Base-by-base conservation (phyloP, 2,113 vertebrate species). In the Natator depressus region DNA sequence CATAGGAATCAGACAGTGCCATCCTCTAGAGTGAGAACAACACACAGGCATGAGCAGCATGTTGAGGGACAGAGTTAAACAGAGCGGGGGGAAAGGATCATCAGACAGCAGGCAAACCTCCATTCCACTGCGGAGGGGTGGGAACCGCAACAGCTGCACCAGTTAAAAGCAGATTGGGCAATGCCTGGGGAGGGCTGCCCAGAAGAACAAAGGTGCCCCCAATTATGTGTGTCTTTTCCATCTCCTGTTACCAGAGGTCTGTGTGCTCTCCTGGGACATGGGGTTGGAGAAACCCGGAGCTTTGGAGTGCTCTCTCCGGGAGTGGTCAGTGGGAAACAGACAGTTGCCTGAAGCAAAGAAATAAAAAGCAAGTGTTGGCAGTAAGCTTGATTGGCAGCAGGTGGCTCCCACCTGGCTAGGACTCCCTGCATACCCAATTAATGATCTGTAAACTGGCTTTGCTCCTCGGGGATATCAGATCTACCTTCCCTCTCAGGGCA, bases 41-140 rank as follows among this genome's bases (percentile, higher is more conserved):
- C 59, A 51, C 11, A n/a, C 17, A 38, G 51, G 19, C 1, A 0
- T 80, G 29, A 88, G 38, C 17, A 0, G 49, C 0, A 0, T 0
- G 2, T 31, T 91, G 95, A 95, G 82, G 95, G 93, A 91, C 84
- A 93, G 94, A 5, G 85, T 69, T 79, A 82, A 96, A 89, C 54
- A 87, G 88, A 95, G 95, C 62, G 0, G 50, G 9, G 9, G 80
- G 31, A 88, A 95, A 94, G 50, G 1, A 10, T 1, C 49, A 27
- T n/a, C 0, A 19, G 80, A 3, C 5, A 42, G 76, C 57, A 6
- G 49, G 25, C 2, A 75, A 89, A 38, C 17, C 83, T 13, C 72
- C 80, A 65, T 46, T 9, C 85, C 80, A 25, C 1, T 24, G 35
- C 49, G 53, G 10, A 54, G 27, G 5, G 55, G 47, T n/a, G 79